Evolutionary conservation across 2,888 invertebrate species (phyloP), one percentile per base, ranked within the genome.

Genomic region (Ypsolopha sequella): DNA sequence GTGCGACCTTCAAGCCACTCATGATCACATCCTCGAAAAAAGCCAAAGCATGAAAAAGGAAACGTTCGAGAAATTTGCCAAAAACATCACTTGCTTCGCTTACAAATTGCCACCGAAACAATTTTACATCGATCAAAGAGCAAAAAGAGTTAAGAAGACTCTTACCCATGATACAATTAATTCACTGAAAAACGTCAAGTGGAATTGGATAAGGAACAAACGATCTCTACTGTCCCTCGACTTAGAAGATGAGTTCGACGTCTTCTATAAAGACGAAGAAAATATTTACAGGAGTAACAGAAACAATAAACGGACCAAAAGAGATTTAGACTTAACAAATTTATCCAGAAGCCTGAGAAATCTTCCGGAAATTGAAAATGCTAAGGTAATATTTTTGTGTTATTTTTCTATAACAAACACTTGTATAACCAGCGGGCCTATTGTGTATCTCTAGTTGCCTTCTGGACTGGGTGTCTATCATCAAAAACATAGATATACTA

Each of bases 1-100:
- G 3, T 78, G 77, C 52, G 70, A 77, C 56, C 56, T 77, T 33
- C 55, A 63, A 50, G 65, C 66, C 6, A 76, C 76, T 0, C 55
- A 57, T 46, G 53, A 62, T 3, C 60, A 67, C 43, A 54, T 73
- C 9, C 13, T 58, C 6, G 52, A 55, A 0, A 48, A 60, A 1
- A 60, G 64, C n/a, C 52, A 50, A 0, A 51, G 46, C 2, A 14
- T 70, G 44, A 33, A 58, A 0, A 36, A 44, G 33, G 36, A 53
- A 1, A 48, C 53, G 0, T 77, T 76, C 48, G 67, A 72, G 50
- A 51, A 48, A 4, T 62, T 62, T 50, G 63, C 67, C 2, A 65
- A 53, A 51, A 65, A 65, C 34, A 48, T 76, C 7, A 57, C 59
- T 1, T 78, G 77, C 39, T 58, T 58, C 48, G 64, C 61, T 50